Conservation (phyloP, 2,797 vertebrate species). For the Anguilla pacifica region DNA sequence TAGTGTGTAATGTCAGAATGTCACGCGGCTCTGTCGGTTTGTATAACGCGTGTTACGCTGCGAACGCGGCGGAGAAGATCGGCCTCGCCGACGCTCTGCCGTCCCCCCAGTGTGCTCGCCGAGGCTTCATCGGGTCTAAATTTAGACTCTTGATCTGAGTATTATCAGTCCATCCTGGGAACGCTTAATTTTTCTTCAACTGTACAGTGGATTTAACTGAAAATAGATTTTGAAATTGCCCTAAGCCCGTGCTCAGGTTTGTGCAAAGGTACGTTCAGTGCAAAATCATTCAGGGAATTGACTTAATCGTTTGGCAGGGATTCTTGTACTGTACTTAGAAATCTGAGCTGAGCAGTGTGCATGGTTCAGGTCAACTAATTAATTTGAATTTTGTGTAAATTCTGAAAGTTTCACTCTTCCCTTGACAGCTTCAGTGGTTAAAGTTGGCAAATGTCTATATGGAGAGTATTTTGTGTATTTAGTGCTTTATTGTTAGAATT, state of each 20-base stretch:
- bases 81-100: neutral
- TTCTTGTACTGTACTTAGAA: slow-evolving; percentile 32
- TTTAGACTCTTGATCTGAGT: slow-evolving; percentile 20
- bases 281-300: slow-evolving; percentile 30
- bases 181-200: slow-evolving; percentile 24
- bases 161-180: slow-evolving; percentile 9
- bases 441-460: neutral
- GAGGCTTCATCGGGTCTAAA: neutral
- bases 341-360: slow-evolving; percentile 16
- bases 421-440: neutral
- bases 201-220: slow-evolving; percentile 26
- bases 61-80: neutral
- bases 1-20: neutral
- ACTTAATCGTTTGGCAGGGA: slow-evolving; percentile 29
- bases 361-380: slow-evolving; percentile 28
- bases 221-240: slow-evolving; percentile 38
- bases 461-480: neutral
- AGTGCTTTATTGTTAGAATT: neutral
- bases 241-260: slow-evolving; percentile 29
- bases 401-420: slow-evolving; percentile 1
- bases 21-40: neutral
- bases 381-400: slow-evolving; percentile 22
- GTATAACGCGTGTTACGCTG: neutral
- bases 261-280: slow-evolving; percentile 34
- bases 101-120: neutral